Base-by-base conservation (phyloP, 2,888 invertebrate species). In the Caenorhabditis sp. region DNA sequence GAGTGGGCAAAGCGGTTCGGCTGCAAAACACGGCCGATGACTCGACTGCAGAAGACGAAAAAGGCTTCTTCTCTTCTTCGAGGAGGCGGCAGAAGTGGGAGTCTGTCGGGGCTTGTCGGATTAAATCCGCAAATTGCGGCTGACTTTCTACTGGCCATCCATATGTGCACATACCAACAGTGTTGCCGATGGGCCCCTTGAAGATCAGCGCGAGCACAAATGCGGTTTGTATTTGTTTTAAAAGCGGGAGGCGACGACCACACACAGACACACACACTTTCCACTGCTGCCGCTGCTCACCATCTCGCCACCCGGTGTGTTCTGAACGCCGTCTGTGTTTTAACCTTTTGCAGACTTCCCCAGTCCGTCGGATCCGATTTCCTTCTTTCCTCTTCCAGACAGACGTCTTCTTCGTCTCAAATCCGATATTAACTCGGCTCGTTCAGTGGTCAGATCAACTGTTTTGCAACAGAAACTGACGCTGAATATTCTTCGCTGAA, bases 221-320 rank as follows among this genome's bases (percentile, higher is more conserved):
- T 60, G 76, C 76, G 76, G 67, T 76, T 76, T 76, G 76, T 76
- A 76, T 76, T 76, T 76, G 76, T 76, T 76, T 76, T 76, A 76
- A 76, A 76, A 67, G 60, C 67, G 40, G 37, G 22, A 61, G 58
- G 51, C 37, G 53, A 58, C 51, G 67, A 51, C 55, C 76, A 76
- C 67, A 67, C 58, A 74, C 58, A 74, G 4, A 51, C 65, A 40
- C 37, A 26, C 62, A 37, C 22, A n/a, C n/a, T n/a, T n/a, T n/a
- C n/a, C n/a, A n/a, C n/a, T n/a, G n/a, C n/a, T n/a, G n/a, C n/a
- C 13, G 62, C 40, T 71, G 70, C 61, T 71, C 70, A 68, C 67
- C 50, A 32, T 13, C 32, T 35, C 53, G 61, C 51, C 55, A 32
- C 26, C 40, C 37, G 51, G 61, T 67, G 76, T 67, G 76, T 76